These are phyloP conservation scores for Chesias legatella DNA, from an alignment of 2,888 invertebrate genomes.

Conservation along the genomic window DNA sequence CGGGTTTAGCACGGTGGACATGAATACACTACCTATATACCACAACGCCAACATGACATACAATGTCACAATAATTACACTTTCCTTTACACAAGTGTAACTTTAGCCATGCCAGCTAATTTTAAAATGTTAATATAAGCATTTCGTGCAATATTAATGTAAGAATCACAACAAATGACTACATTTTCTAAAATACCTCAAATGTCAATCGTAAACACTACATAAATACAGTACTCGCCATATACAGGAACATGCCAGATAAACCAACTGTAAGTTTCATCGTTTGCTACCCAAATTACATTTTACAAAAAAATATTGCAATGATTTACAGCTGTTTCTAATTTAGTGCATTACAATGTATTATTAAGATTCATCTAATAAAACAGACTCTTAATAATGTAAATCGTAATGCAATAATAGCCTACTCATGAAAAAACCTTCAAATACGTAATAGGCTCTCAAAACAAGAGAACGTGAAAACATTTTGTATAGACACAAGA, in stretches of 20 bases:
- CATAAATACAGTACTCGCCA: conserved; percentile 35
- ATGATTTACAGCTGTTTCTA: conserved; percentile 53
- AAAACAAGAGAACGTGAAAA: conserved; percentile 81
- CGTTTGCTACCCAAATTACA: conserved; percentile 49
- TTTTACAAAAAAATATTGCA: conserved; percentile 68
- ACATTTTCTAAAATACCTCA: conserved; percentile 24
- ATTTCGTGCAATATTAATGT: conserved; percentile 29
- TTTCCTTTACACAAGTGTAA: conserved; percentile 21
- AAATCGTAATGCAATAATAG: conserved; percentile 45
- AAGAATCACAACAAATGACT: conserved; percentile 29
- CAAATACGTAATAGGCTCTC: conserved; percentile 78
- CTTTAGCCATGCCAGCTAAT: conserved; percentile 30
- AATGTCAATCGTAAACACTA: conserved; percentile 22
- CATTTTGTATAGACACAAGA: conserved; percentile 81
- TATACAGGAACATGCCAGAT: conserved; percentile 67
- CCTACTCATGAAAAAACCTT: conserved; percentile 59
- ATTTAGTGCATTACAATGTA: conserved; percentile 50
- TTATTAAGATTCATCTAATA: conserved; percentile 36
- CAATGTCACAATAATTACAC: conserved; percentile 12
- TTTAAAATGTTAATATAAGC: conserved; percentile 29
- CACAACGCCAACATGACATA: conserved; percentile 12
- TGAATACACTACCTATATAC: conserved; percentile 19
- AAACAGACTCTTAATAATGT: conserved; percentile 50
- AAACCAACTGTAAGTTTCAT: conserved; percentile 38
- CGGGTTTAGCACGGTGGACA: conserved; percentile 23